A percentile compares a stretch with the other conserved stretches of the same genome.
phyloP scores from a whole-genome alignment of 2,888 invertebrate genomes.

The Eubasilissa splendida region DNA sequence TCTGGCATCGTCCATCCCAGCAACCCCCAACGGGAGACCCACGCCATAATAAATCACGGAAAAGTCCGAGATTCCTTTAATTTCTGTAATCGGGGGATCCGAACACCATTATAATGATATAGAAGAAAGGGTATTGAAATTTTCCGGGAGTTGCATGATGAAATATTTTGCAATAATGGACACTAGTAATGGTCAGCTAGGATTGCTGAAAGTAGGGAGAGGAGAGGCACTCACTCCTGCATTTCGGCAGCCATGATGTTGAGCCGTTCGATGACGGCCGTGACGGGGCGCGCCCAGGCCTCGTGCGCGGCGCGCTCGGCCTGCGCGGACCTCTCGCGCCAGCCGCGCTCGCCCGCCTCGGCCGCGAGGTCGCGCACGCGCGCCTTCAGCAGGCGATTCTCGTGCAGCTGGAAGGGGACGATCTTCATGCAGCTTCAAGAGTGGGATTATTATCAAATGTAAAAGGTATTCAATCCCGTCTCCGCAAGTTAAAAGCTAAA shows the following conservation, averaged over 20 bases:
- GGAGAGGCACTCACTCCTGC: neutral
- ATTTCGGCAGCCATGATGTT: neutral
- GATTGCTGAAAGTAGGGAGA: too few species aligned
- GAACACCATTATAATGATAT: neutral
- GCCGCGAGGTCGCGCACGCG: constrained; percentile 33
- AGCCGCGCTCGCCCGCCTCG: constrained; percentile 14
- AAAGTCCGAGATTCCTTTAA: too few species aligned
- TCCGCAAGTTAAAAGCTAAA: too few species aligned
- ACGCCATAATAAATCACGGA: too few species aligned
- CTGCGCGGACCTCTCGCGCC: neutral
- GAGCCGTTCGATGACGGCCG: neutral
- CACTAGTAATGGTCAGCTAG: too few species aligned
- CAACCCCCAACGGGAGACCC: too few species aligned
- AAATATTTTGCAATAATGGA: too few species aligned
- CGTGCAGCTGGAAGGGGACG: constrained; percentile 34
- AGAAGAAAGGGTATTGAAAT: neutral
- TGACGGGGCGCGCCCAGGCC: constrained; percentile 12
- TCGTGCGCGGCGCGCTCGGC: constrained; percentile 40
- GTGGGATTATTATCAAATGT: neutral
- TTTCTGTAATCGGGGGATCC: neutral
- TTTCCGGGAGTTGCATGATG: too few species aligned
- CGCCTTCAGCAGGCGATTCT: constrained; percentile 31
- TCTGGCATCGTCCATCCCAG: too few species aligned
- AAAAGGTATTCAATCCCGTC: too few species aligned
- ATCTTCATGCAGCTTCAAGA: too few species aligned